Base-by-base conservation (phyloP, 2,797 vertebrate genomes). In the Xerus rutilus region DNA sequence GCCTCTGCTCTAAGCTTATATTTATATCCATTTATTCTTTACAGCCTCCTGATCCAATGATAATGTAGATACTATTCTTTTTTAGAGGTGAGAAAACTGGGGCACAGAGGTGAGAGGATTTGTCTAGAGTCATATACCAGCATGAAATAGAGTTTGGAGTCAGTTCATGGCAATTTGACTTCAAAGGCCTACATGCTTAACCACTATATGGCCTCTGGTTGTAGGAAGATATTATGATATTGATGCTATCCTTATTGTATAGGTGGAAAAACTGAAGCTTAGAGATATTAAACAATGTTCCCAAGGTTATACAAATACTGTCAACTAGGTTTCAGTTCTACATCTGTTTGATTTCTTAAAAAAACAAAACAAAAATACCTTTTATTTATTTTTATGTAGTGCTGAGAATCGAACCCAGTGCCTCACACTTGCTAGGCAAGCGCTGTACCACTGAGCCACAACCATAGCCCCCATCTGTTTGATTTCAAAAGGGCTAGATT, bases 251-350 rank as follows among this genome's bases (percentile, higher is more conserved):
- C 32, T 76, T 54, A 62, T 49, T 90, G 92, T 92, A 76, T 72
- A 85, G 32, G 92, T 79, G 43, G 32, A 90, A 94, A 86, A 86
- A 89, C 47, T 89, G 57, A 95, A 95, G n/a, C 64, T 89, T 89
- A 73, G 72, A 39, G 62, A 45, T 90, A 65, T 32, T 91, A 95
- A 88, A 67, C n/a, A 57, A n/a, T 8, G 7, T 90, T 91, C 72
- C 15, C 32, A 94, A 91, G 9, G 25, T 59, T 92, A 64, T 59
- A 81, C 54, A 95, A 81, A 90, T 88, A 69, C 28, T 74, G 78
- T 88, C 62, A 93, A 21, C 43, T 12, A 85, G 79, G 52, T 91
- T 88, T 93, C 73, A 88, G 79, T 93, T 93, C 39, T 84, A 43
- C 15, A 15, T 86, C 57, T 94, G 20, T 64, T 59, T 92, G 20